phyloP scores from a whole-genome alignment of 1,140 invertebrate species.

The Gryllus bimaculatus region DNA sequence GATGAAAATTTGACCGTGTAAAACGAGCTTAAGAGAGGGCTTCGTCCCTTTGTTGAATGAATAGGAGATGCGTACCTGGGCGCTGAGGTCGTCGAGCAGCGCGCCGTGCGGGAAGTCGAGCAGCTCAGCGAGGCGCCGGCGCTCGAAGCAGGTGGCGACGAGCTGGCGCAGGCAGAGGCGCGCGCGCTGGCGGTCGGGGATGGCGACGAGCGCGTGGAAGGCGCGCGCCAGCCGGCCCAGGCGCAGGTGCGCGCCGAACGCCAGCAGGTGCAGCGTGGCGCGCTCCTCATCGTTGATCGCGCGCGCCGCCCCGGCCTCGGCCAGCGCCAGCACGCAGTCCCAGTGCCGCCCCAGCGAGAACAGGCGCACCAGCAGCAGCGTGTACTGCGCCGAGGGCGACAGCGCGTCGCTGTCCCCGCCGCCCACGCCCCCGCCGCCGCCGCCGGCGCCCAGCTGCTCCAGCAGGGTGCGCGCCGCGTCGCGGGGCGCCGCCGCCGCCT shows the following conservation, averaged over 20 bases:
- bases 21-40: too few species aligned
- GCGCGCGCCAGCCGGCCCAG: neutral
- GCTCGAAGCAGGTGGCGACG: neutral
- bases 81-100: neutral
- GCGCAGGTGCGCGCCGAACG: neutral
- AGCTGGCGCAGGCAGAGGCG: neutral
- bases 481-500: neutral
- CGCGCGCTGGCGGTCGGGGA: neutral
- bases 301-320: neutral
- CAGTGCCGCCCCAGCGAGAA: neutral
- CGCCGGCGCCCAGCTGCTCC: neutral
- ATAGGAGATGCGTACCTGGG: neutral
- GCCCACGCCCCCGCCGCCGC: too few species aligned
- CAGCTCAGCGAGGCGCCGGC: neutral
- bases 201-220: neutral
- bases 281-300: neutral
- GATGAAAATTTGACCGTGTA: too few species aligned
- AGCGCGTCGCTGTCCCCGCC: neutral
- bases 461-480: neutral
- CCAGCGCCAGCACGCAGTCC: neutral
- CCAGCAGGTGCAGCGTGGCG: neutral
- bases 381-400: neutral
- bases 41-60: too few species aligned
- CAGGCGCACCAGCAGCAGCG: neutral
- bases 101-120: neutral